Percentiles rank a stretch among this genome's conserved stretches.
phyloP scores from a whole-genome alignment of 2,113 vertebrate species.

The Notarius lentiginosus region DNA sequence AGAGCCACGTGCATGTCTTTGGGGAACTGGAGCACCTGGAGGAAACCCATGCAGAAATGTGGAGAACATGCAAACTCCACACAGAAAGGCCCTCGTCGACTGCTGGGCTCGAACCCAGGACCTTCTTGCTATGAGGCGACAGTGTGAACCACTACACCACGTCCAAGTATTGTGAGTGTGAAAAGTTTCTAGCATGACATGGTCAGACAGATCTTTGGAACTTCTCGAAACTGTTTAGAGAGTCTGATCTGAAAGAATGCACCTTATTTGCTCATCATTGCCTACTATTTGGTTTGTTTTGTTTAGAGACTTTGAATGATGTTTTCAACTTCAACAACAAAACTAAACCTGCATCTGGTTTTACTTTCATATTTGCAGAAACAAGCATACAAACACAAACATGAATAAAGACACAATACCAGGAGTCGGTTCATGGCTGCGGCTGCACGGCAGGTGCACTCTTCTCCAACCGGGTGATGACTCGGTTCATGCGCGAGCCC shows the following conservation, averaged over 20 bases:
- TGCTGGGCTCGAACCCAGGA: no score
- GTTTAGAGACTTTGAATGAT: neutral
- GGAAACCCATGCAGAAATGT: no score
- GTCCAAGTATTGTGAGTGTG: no score
- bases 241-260: neutral
- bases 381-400: neutral
- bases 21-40: no score
- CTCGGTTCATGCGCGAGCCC: constrained; percentile 26
- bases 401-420: constrained; percentile 24
- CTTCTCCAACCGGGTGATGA: neutral
- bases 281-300: neutral
- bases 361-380: neutral
- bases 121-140: no score
- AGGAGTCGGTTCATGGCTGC: constrained; percentile 38
- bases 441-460: constrained; percentile 10
- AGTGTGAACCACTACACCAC: no score
- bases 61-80: no score
- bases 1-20: no score
- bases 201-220: neutral
- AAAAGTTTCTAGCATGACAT: no score
- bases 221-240: neutral
- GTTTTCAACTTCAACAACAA: neutral
- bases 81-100: no score
- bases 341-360: neutral
- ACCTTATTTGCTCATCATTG: neutral